Conservation (phyloP, 2,888 invertebrate species). For the Zele albiditarsus region DNA sequence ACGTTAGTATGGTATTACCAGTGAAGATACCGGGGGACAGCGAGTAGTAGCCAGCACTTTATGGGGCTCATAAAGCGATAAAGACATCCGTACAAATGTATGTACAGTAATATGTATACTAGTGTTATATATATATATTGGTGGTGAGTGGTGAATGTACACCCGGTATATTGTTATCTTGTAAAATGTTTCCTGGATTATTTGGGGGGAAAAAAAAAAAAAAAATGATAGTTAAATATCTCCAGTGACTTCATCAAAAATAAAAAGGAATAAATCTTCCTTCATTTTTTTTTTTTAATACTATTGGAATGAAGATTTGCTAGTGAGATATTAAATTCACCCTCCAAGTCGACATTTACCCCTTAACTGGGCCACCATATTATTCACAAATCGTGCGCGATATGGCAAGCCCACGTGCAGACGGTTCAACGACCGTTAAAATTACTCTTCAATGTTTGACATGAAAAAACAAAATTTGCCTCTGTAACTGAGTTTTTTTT, state of each 20-base stretch:
- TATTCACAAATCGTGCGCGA: constrained; percentile 1
- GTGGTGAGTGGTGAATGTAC: constrained; percentile 12
- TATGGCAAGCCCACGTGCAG: background rate
- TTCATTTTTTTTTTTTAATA: background rate
- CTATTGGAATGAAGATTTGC: constrained; percentile 1
- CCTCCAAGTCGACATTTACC: background rate
- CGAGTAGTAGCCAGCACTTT: constrained; percentile 58
- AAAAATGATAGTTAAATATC: background rate
- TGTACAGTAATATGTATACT: constrained; percentile 6
- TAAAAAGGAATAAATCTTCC: background rate
- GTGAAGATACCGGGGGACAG: constrained; percentile 35
- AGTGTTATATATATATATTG: constrained; percentile 9
- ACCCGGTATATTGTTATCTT: constrained; percentile 38
- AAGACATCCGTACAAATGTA: constrained; percentile 64
- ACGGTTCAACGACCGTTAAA: background rate
- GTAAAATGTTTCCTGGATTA: constrained; percentile 16
- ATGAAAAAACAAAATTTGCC: background rate
- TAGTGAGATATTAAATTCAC: background rate
- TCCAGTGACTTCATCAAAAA: background rate
- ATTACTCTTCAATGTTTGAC: background rate
- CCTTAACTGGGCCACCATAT: background rate
- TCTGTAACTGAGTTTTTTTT: no score
- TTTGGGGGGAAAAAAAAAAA: background rate
- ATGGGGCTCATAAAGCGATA: constrained; percentile 65
- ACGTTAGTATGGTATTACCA: constrained; percentile 35